Percentiles rank a stretch among this genome's conserved stretches.
These are phyloP conservation scores for Allophyes oxyacanthae DNA, from an alignment of 2,888 invertebrate genomes.

Conservation along the genomic window DNA sequence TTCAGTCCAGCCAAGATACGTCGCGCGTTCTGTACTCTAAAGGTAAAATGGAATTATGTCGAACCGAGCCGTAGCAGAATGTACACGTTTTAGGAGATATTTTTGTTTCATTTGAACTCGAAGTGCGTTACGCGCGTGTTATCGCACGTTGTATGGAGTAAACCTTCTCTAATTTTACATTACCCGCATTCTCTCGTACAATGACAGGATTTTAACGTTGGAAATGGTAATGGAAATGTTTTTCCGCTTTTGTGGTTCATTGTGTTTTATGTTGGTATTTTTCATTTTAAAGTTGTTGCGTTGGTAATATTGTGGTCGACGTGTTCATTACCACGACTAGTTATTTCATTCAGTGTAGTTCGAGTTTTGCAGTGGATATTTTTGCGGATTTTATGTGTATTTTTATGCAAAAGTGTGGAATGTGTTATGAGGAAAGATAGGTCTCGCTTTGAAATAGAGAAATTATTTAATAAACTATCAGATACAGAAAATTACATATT, in stretches of 20 bases:
- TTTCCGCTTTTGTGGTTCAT: conserved; percentile 21
- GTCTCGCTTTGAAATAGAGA: no score
- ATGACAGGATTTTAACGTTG: conserved; percentile 28
- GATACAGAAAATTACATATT: no score
- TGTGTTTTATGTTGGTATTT: conserved; percentile 19
- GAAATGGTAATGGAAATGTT: conserved; percentile 29
- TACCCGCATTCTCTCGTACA: background rate
- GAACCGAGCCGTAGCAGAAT: no score
- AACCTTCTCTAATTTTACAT: background rate
- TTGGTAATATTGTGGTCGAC: background rate
- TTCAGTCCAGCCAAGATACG: no score
- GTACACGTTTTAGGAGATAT: no score
- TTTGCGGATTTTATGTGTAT: no score
- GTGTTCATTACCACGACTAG: conserved; percentile 24
- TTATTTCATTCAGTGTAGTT: conserved; percentile 6
- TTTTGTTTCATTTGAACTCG: no score
- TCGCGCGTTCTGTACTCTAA: no score
- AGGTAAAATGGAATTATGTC: no score
- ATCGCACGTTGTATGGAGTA: background rate
- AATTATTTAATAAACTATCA: no score
- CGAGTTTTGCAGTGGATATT: background rate
- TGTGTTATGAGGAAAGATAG: no score
- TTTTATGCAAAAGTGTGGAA: no score
- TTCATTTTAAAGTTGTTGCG: conserved; percentile 16
- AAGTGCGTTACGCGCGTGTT: background rate